These are phyloP conservation scores for Merops nubicus DNA, from an alignment of 2,113 vertebrate genomes.

Conservation along the genomic window DNA sequence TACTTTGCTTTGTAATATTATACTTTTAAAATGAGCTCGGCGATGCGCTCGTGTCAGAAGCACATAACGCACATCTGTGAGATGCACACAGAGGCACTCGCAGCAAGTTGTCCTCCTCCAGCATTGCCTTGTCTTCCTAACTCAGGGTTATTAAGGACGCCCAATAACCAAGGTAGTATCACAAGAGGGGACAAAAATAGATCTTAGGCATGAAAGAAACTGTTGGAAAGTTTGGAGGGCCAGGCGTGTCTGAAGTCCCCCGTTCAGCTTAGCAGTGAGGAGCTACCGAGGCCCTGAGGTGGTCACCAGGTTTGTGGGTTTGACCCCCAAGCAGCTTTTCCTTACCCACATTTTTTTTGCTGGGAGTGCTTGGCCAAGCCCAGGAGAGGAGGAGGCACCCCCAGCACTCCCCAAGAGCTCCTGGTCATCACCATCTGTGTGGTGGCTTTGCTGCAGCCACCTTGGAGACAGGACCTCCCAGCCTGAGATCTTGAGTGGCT, in stretches of 20 bases:
- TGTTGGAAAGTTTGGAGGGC: not conserved
- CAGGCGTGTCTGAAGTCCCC: not conserved
- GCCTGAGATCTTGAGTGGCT: not conserved
- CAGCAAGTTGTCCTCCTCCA: not conserved
- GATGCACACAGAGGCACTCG: not conserved
- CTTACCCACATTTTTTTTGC: not conserved
- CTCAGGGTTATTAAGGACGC: not conserved
- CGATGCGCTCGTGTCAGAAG: not conserved
- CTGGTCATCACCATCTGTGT: rapidly evolving
- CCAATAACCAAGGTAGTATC: not conserved
- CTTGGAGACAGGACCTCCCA: not conserved
- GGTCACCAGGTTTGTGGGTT: not conserved
- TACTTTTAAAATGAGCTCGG: not conserved
- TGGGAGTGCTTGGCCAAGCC: not conserved
- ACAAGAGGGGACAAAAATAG: not conserved
- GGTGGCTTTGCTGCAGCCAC: not conserved
- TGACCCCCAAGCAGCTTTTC: not conserved
- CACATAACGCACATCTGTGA: not conserved
- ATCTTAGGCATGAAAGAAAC: not conserved
- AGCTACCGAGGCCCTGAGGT: not conserved
- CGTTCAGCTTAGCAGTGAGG: rapidly evolving
- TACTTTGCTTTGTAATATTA: slow-evolving; percentile 36
- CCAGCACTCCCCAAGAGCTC: not conserved
- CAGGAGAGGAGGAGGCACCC: not conserved
- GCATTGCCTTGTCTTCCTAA: not conserved